Conservation (phyloP, 2,888 invertebrate species). For the Nycteola revayana region DNA sequence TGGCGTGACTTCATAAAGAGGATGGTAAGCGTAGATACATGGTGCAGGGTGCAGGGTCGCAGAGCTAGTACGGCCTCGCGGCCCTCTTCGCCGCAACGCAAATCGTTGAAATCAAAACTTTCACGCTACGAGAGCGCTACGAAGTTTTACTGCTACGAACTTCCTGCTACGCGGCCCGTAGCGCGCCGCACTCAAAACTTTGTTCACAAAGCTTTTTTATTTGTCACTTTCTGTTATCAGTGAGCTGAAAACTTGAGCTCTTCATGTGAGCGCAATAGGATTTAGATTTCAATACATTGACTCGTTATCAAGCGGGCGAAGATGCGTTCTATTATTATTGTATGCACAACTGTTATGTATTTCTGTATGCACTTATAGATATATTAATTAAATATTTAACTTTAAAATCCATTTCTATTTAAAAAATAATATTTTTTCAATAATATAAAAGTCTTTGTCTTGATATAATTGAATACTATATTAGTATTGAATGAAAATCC, state of each 20-base stretch:
- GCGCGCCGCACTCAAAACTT: conserved; percentile 78
- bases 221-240: conserved; percentile 78
- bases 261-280: conserved; percentile 44
- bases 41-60: conserved; percentile 61
- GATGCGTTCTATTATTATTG: conserved; percentile 7
- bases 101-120: conserved; percentile 83
- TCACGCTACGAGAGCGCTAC: conserved; percentile 81
- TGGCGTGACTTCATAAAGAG: conserved; percentile 5
- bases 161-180: conserved; percentile 79
- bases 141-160: conserved; percentile 82
- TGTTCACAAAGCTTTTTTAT: conserved; percentile 79
- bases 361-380: too few species aligned
- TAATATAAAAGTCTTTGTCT: too few species aligned
- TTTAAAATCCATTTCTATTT: too few species aligned
- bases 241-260: conserved; percentile 58
- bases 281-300: conserved; percentile 38
- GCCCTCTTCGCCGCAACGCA: conserved; percentile 77
- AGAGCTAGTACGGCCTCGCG: conserved; percentile 72
- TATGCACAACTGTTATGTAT: neutral
- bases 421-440: too few species aligned
- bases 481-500: too few species aligned
- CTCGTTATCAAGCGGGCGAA: conserved; percentile 36
- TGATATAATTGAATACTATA: too few species aligned
- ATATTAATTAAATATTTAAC: too few species aligned
- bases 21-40: conserved; percentile 11